These are phyloP conservation scores for Squalus acanthias DNA, from an alignment of 2,797 vertebrate species.

Conservation along the genomic window DNA sequence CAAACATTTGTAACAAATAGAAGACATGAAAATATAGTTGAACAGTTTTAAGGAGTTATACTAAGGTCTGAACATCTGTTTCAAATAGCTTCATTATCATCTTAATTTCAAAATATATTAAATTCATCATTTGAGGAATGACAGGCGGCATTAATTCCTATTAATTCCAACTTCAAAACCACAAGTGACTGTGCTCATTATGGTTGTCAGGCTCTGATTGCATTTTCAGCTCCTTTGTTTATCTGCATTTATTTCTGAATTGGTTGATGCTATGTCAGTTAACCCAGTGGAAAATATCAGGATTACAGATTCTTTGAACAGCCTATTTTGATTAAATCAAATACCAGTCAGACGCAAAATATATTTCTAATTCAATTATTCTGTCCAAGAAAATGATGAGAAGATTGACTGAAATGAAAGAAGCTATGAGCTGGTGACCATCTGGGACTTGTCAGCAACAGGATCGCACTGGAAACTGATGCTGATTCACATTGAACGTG, in stretches of 20 bases:
- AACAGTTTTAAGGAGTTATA: neutral
- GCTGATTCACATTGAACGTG: neutral
- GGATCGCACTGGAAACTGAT: neutral
- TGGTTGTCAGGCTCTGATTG: neutral
- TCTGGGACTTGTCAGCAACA: neutral
- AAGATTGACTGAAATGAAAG: slow-evolving; percentile 22
- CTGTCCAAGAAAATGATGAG: neutral
- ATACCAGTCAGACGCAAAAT: slow-evolving; percentile 6
- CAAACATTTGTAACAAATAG: neutral
- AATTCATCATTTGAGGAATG: neutral
- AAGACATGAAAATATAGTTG: neutral
- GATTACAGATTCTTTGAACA: neutral
- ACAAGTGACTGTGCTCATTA: neutral
- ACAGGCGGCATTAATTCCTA: neutral
- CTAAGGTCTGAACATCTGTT: neutral
- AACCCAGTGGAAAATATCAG: slow-evolving; percentile 10
- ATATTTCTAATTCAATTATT: slow-evolving; percentile 12
- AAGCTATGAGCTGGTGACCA: neutral
- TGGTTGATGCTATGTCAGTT: neutral
- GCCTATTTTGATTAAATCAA: slow-evolving; percentile 18
- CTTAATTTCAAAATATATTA: neutral
- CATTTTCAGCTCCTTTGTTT: neutral
- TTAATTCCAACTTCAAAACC: neutral
- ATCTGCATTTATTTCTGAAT: neutral
- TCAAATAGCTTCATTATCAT: neutral